phyloP scores from a whole-genome alignment of 2,797 vertebrate species.

The Cynodonichthys magdalenae region DNA sequence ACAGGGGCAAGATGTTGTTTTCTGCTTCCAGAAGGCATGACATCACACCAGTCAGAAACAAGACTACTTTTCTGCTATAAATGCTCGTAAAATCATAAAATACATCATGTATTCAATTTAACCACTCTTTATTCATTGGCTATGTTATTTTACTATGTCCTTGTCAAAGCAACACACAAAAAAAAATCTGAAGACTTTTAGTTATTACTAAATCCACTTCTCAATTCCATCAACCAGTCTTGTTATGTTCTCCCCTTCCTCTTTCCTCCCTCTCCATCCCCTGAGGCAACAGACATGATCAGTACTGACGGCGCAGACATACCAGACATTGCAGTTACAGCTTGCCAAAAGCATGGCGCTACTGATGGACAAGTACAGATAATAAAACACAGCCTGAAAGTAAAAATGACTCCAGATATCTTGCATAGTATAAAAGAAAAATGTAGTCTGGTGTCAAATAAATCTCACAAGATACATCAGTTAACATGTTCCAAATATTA shows the following conservation, averaged over 20 bases:
- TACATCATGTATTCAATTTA: too few species aligned
- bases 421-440: conserved; percentile 19
- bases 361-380: conserved; percentile 62
- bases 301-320: conserved; percentile 50
- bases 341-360: conserved; percentile 54
- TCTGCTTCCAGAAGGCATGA: conserved; percentile 9
- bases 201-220: conserved; percentile 8
- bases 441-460: conserved; percentile 16
- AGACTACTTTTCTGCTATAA: conserved; percentile 8
- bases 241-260: conserved; percentile 30
- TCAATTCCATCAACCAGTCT: conserved; percentile 14
- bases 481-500: conserved; percentile 16
- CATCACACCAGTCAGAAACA: conserved; percentile 29
- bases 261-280: conserved; percentile 23
- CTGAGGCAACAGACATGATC: conserved; percentile 59
- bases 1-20: conserved; percentile 11
- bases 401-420: conserved; percentile 41
- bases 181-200: neutral
- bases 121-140: too few species aligned
- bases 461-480: conserved; percentile 22
- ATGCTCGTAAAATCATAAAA: too few species aligned
- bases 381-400: conserved; percentile 60
- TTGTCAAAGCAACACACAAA: conserved; percentile 3
- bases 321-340: conserved; percentile 51
- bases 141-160: neutral